A percentile compares a stretch with the other conserved stretches of the same genome.
phyloP scores from a whole-genome alignment of 2,888 invertebrate species.

The Gasteruption jaculator region DNA sequence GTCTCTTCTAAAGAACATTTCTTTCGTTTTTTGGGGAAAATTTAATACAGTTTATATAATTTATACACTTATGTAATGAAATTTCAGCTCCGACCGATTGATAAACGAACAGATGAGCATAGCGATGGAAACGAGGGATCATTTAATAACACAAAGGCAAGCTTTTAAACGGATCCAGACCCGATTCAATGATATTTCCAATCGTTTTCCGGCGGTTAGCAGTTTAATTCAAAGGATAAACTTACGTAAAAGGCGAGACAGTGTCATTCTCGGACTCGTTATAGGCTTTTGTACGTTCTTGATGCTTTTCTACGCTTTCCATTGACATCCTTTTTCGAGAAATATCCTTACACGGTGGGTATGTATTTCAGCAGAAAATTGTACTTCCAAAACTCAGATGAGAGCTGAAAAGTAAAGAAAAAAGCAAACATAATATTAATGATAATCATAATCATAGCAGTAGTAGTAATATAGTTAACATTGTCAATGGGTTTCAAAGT shows the following conservation, averaged over 20 bases:
- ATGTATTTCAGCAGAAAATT: conserved; percentile 15
- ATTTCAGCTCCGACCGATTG: conserved; percentile 81
- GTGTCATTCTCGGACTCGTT: conserved; percentile 84
- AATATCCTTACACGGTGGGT: conserved; percentile 7
- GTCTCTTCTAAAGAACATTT: background rate
- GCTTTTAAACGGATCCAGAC: conserved; percentile 88
- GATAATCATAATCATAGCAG: conserved; percentile 28
- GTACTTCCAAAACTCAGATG: too few species aligned
- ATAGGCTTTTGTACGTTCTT: conserved; percentile 86
- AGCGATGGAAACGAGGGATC: conserved; percentile 95
- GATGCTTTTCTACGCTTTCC: conserved; percentile 76
- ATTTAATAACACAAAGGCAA: conserved; percentile 82
- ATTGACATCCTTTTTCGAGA: conserved; percentile 49
- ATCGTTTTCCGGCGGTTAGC: conserved; percentile 80
- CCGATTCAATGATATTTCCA: conserved; percentile 88
- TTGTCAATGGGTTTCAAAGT: too few species aligned
- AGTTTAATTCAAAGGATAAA: conserved; percentile 91
- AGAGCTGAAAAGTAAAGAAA: background rate
- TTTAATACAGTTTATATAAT: background rate
- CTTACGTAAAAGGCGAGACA: conserved; percentile 88
- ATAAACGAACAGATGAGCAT: conserved; percentile 97
- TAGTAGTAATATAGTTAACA: too few species aligned
- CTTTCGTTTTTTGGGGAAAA: too few species aligned
- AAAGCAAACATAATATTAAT: conserved; percentile 25
- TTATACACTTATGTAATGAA: background rate